These are phyloP conservation scores for Centropyge bicolor DNA, from an alignment of 2,797 vertebrate genomes.

Conservation along the genomic window DNA sequence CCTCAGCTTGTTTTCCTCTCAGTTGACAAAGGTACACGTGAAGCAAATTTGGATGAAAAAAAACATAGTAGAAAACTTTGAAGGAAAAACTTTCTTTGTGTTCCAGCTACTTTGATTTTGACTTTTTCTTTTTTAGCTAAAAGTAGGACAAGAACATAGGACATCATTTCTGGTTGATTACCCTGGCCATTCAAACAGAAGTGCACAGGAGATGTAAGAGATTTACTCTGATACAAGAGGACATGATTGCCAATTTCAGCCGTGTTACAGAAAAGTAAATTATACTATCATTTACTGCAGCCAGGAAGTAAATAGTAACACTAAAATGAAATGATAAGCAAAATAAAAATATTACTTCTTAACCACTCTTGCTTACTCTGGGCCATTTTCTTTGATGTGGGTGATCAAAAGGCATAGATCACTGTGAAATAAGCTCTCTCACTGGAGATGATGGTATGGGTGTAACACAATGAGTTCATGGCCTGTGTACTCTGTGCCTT, in stretches of 20 bases:
- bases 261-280: constrained; percentile 17
- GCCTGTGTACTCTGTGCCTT: constrained; percentile 50
- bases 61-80: not conserved
- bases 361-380: constrained; percentile 53
- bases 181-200: constrained; percentile 65
- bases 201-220: constrained; percentile 40
- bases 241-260: constrained; percentile 49
- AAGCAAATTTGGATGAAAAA: not conserved
- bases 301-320: constrained; percentile 48
- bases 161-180: constrained; percentile 67
- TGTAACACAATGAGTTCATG: constrained; percentile 62
- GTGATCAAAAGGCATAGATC: constrained; percentile 73
- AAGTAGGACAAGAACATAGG: constrained; percentile 65
- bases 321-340: constrained; percentile 47
- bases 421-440: constrained; percentile 65
- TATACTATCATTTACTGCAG: constrained; percentile 24
- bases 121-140: constrained; percentile 39
- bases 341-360: constrained; percentile 57
- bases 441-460: constrained; percentile 46
- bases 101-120: constrained; percentile 47
- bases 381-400: constrained; percentile 68
- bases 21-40: constrained; percentile 5
- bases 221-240: constrained; percentile 36
- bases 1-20: constrained; percentile 13
- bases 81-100: constrained; percentile 34